Base-by-base conservation (phyloP, 2,888 invertebrate species). In the Drosophila mettleri region DNA sequence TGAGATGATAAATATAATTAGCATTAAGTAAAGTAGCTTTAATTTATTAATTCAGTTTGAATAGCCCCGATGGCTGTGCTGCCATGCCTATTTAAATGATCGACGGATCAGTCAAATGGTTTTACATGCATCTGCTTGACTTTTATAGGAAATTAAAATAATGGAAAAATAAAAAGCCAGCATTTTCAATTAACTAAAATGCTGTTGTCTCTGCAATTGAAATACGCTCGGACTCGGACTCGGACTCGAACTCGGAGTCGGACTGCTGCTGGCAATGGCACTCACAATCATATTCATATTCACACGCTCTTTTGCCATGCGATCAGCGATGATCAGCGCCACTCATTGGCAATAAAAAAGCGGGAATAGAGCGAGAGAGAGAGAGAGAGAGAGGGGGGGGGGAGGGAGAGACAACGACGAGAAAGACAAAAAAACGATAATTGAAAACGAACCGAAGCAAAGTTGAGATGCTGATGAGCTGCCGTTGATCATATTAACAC, bases 261-360 rank as follows among this genome's bases (percentile, higher is more conserved):
- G 8, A 16, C 16, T 9, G 36, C 36, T 29, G 41, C 20, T 14
- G 38, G 34, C 41, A 70, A 2, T 45, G 33, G 18, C 33, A 49
- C 29, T 43, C 48, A 60, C 60, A 68, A 33, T 52, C 74, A 57
- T 74, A 77, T 69, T 72, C 61, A 77, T 72, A 82, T 85, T 85
- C 85, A 85, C 85, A 85, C 85, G 88, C 86, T 88, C 85, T 88
- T 88, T 86, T 86, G 88, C 86, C 85, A 80, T 75, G 65, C 80
- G 88, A 84, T 88, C 72, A 66, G 63, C 62, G 64, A 53, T 67
- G 81, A 80, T 74, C 70, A 69, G 71, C 61, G 61, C 38, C 62
- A 66, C 66, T 67, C 64, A 77, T 67, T 77, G 78, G 70, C 69
- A 75, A 51, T 45, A 62, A 43, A 49, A 41, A 62, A 29, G 29